Evolutionary conservation across 2,797 vertebrate species (phyloP).

Genomic region (Rhabdomys pumilio): DNA sequence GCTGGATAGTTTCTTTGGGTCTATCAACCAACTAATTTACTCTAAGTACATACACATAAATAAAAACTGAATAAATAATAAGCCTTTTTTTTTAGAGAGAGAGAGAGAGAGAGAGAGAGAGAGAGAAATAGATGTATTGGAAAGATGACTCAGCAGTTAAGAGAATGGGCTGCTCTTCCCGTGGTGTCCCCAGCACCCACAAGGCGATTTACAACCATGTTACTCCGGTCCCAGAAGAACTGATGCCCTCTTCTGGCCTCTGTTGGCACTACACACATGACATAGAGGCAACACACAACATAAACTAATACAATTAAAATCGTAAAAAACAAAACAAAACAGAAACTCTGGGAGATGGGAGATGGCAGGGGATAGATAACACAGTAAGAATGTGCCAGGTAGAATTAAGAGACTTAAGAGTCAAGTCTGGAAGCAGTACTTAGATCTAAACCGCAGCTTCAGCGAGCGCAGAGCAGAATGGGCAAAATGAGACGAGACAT

Average conservation of each 20-base stretch:
- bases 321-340: background rate
- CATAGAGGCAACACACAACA: background rate
- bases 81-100: background rate
- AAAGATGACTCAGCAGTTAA: background rate
- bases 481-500: background rate
- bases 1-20: background rate
- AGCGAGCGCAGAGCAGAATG: background rate
- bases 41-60: background rate
- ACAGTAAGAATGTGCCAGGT: background rate
- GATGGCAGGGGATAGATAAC: background rate
- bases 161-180: background rate
- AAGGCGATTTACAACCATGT: background rate
- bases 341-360: background rate
- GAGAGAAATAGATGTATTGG: background rate
- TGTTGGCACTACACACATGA: background rate
- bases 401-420: background rate
- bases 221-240: too few relatives aligned
- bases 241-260: background rate
- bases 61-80: background rate
- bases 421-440: background rate
- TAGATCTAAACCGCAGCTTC: slow-evolving; percentile 33
- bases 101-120: background rate
- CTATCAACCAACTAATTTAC: background rate
- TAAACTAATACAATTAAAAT: background rate
- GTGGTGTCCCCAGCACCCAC: background rate